Conservation (phyloP, 2,888 invertebrate genomes). For the Dolichopus griseipennis region DNA sequence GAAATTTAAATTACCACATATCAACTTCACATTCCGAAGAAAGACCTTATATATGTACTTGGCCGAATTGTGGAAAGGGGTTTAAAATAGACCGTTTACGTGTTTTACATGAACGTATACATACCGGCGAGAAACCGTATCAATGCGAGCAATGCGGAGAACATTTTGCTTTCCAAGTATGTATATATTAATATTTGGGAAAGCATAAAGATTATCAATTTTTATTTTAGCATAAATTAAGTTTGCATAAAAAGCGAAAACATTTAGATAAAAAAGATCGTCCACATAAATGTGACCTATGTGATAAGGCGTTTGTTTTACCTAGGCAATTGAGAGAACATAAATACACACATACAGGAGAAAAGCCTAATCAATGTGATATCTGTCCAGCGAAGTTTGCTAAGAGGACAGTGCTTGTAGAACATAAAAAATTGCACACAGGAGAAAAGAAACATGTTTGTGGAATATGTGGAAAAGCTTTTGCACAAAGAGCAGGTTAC, state of each 20-base stretch:
- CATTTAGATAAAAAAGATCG: conserved; percentile 5
- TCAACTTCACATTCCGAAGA: background rate
- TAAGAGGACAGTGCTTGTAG: background rate
- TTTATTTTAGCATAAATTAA: conserved; percentile 2
- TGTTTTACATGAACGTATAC: background rate
- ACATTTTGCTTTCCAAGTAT: conserved; percentile 7
- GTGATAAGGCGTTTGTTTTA: background rate
- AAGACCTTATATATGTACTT: conserved; percentile 7
- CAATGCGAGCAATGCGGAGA: background rate
- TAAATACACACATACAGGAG: background rate
- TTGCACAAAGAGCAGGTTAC: background rate
- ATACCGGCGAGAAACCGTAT: conserved; percentile 1
- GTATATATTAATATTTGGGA: background rate
- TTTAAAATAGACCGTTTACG: background rate
- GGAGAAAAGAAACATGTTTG: background rate
- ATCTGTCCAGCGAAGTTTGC: background rate
- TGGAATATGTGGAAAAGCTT: background rate
- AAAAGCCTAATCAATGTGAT: background rate
- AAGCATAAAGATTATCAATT: background rate
- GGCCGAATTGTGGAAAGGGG: background rate
- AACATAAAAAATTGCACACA: background rate
- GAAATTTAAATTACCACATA: background rate
- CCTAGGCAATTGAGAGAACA: conserved; percentile 1
- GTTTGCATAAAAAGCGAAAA: background rate
- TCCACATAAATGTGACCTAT: conserved; percentile 2